Evolutionary conservation across 1,140 invertebrate genomes (phyloP), one percentile per base, ranked within the genome.

Genomic region (Drepana arcuata): DNA sequence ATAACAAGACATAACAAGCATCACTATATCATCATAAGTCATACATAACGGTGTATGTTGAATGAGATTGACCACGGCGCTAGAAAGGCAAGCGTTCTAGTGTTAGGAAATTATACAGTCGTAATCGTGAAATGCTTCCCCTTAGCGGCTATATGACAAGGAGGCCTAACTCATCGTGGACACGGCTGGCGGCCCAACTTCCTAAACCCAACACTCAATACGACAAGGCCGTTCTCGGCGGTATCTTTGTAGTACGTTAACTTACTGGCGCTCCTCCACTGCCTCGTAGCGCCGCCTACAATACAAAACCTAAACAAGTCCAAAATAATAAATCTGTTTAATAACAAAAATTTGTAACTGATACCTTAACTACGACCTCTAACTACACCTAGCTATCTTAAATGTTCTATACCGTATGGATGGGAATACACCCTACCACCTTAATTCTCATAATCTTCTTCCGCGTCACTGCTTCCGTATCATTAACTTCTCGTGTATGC

Each of bases 341-440:
- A 56, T 60, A 68, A 68, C 57, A 55, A 68, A 64, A 30, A 32
- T 39, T 28, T 52, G 59, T 64, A 42, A 37, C 39, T 41, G 46
- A 48, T 68, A 57, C 63, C 63, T 56, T 70, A 70, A 50, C 62
- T 64, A 67, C 62, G 50, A 65, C 48, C 56, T 47, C 67, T 69
- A 67, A 72, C 64, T 53, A 63, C 31, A 31, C 65, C 72, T 77
- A 73, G 65, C 65, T 77, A 73, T 48, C 45, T 69, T 65, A 73
- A 54, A 51, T 61, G 65, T 47, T 52, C 56, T 58, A 59, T 53
- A 60, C 54, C 53, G 45, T 53, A 59, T 33, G 31, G 30, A 43
- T 42, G 44, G 44, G 37, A 39, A 43, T 53, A 44, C 59, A 59
- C 51, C 57, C 60, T 47, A 39, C 51, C 40, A 46, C 48, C 58